Conservation (phyloP, 2,797 vertebrate species). For the Rallus crepitans region DNA sequence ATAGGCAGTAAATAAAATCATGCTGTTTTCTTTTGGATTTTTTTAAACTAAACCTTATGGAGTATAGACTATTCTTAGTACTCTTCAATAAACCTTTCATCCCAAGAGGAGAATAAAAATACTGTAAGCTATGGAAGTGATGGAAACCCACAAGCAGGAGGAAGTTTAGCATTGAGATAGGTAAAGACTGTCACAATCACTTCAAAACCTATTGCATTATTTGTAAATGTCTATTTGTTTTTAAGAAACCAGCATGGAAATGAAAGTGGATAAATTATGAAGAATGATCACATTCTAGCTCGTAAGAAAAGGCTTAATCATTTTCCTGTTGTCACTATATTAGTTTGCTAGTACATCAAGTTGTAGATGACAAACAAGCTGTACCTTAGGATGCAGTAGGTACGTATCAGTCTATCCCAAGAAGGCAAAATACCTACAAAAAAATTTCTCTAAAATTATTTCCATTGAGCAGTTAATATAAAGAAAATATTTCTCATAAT, state of each 20-base stretch:
- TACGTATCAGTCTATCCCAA: not conserved
- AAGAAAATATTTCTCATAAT: not conserved
- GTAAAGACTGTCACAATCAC: not conserved
- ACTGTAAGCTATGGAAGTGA: not conserved
- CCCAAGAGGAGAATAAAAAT: not conserved
- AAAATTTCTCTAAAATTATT: not conserved
- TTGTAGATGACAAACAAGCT: conserved; percentile 15
- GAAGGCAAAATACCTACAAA: not conserved
- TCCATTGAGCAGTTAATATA: not conserved
- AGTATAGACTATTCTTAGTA: not conserved
- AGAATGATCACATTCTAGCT: not conserved
- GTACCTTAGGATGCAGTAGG: not conserved
- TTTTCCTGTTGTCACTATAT: not conserved
- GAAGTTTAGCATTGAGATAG: not conserved
- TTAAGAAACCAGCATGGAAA: not conserved
- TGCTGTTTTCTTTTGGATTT: not conserved
- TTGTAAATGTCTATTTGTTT: not conserved
- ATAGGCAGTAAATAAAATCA: not conserved
- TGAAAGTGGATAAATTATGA: conserved; percentile 19
- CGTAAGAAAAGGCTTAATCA: not conserved
- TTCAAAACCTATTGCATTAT: conserved; percentile 11
- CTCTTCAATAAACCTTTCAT: not conserved
- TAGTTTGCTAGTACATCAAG: not conserved
- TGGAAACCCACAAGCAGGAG: not conserved
- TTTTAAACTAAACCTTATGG: not conserved